Conservation (phyloP, 1,140 invertebrate genomes). For the Aphelenchoides besseyi region DNA sequence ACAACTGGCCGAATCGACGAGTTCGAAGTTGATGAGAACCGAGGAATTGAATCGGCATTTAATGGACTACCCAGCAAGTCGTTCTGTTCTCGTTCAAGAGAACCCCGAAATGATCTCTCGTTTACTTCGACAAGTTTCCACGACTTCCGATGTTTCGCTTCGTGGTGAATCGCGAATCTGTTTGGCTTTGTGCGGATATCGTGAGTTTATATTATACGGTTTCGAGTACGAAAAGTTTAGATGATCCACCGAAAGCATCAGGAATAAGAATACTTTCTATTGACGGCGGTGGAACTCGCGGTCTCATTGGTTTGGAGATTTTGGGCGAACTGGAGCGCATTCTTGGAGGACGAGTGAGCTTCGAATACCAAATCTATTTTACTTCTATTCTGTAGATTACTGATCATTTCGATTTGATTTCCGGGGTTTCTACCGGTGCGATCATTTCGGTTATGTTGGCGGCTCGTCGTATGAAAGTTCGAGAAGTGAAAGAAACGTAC, state of each 20-base stretch:
- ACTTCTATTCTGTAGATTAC: slow-evolving; percentile 35
- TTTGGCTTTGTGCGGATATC: slow-evolving; percentile 75
- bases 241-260: slow-evolving; percentile 70
- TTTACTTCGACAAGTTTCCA: slow-evolving; percentile 23
- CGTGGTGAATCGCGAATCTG: slow-evolving; percentile 29
- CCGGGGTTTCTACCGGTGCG: slow-evolving; percentile 81
- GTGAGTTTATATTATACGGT: too few relatives aligned
- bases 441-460: slow-evolving; percentile 64
- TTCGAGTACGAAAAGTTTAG: too few relatives aligned
- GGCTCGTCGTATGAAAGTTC: slow-evolving; percentile 50
- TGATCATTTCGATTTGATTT: slow-evolving; percentile 79
- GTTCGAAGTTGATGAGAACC: slow-evolving; percentile 29
- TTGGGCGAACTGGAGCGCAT: slow-evolving; percentile 48
- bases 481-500: slow-evolving; percentile 50
- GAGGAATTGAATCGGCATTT: slow-evolving; percentile 48
- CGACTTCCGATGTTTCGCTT: slow-evolving; percentile 10
- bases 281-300: slow-evolving; percentile 79
- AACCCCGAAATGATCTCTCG: slow-evolving; percentile 23
- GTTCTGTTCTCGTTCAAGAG: slow-evolving; percentile 39
- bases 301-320: slow-evolving; percentile 59
- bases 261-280: slow-evolving; percentile 80
- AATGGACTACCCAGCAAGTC: slow-evolving; percentile 47
- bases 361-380: slow-evolving; percentile 9
- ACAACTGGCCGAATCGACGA: slow-evolving; percentile 32
- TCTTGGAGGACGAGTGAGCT: slow-evolving; percentile 62